Conservation (phyloP, 2,888 invertebrate genomes). For the Microplitis manilae region DNA sequence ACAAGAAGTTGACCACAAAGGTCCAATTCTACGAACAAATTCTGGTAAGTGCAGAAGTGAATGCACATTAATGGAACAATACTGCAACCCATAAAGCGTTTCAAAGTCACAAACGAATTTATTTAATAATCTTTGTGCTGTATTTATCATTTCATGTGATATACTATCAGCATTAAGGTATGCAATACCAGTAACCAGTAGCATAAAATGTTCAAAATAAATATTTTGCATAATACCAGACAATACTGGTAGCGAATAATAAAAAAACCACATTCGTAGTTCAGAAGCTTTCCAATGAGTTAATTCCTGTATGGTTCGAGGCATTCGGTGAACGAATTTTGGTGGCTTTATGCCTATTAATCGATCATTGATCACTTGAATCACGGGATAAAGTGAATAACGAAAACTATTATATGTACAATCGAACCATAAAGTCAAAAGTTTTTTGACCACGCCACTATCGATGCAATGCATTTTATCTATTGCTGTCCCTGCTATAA, state of each 20-base stretch:
- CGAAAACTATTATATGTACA: conserved; percentile 8
- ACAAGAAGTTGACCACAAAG: conserved; percentile 46
- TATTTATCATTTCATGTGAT: conserved; percentile 17
- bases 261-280: conserved; percentile 44
- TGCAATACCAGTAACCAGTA: conserved; percentile 27
- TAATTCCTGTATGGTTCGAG: conserved; percentile 37
- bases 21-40: conserved; percentile 41
- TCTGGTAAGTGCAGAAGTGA: conserved; percentile 43
- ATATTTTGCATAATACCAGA: conserved; percentile 38
- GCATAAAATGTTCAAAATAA: conserved; percentile 37
- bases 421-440: conserved; percentile 41
- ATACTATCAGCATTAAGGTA: conserved; percentile 17
- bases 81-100: conserved; percentile 40
- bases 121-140: conserved; percentile 33
- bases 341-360: conserved; percentile 41
- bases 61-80: conserved; percentile 45
- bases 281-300: conserved; percentile 45
- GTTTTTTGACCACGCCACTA: conserved; percentile 39
- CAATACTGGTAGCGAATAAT: conserved; percentile 41
- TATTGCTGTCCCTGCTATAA: conserved; percentile 37
- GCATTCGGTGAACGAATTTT: conserved; percentile 44
- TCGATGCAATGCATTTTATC: conserved; percentile 45
- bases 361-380: conserved; percentile 28
- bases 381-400: conserved; percentile 36
- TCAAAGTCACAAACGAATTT: conserved; percentile 45